A percentile compares a stretch with the other conserved stretches of the same genome.
These are phyloP conservation scores for Sigmodon hispidus DNA, from an alignment of 2,113 vertebrate species.

Conservation along the genomic window DNA sequence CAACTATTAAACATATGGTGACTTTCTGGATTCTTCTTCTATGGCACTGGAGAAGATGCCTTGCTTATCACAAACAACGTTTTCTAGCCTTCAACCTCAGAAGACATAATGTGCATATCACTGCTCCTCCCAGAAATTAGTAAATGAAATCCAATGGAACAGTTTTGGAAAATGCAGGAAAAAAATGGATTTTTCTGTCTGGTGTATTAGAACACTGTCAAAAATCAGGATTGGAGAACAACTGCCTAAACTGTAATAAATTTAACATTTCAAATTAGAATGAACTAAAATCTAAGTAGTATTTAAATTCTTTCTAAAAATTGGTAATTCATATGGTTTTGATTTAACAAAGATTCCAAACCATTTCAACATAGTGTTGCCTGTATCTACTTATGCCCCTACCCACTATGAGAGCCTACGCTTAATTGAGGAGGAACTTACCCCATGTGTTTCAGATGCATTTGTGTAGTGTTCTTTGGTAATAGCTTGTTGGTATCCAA, in stretches of 20 bases:
- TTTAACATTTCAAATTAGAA: conserved; percentile 56
- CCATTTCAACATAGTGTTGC: conserved; percentile 48
- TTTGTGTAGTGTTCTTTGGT: conserved; percentile 59
- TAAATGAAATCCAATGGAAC: background rate
- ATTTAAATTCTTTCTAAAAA: conserved; percentile 62
- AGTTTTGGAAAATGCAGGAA: background rate
- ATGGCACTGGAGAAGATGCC: background rate
- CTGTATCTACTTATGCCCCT: background rate
- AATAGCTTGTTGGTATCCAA: conserved; percentile 55
- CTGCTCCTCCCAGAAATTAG: background rate
- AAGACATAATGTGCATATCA: background rate
- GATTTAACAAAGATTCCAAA: conserved; percentile 51
- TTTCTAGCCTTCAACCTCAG: conserved; percentile 32
- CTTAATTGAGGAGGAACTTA: conserved; percentile 57
- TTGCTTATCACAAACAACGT: background rate
- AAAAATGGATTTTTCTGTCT: conserved; percentile 53
- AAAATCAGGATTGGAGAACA: conserved; percentile 37
- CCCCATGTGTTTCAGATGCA: conserved; percentile 67
- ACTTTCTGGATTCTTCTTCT: conserved; percentile 18
- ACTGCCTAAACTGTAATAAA: background rate
- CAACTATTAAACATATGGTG: background rate
- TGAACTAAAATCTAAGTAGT: conserved; percentile 37
- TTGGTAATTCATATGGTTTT: conserved; percentile 59
- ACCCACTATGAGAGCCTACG: background rate
- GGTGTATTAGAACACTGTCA: conserved; percentile 22